These are phyloP conservation scores for Stenolophus ochropezus DNA, from an alignment of 2,888 invertebrate genomes.

Conservation along the genomic window DNA sequence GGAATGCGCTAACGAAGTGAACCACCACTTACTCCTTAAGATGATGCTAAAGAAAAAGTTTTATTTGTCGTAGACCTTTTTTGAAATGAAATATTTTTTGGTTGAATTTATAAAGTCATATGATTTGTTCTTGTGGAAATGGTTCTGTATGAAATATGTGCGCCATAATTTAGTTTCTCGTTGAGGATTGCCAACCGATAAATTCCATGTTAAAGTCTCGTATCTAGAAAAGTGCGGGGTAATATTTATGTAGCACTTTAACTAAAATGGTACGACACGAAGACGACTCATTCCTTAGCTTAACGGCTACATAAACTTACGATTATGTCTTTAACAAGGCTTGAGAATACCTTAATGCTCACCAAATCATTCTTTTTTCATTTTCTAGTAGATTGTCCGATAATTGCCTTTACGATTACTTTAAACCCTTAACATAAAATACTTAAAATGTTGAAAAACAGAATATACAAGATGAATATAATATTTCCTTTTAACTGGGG, in stretches of 20 bases:
- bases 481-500: not conserved
- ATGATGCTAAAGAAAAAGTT: no score
- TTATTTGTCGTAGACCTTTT: no score
- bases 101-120: no score
- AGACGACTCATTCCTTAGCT: constrained; percentile 2
- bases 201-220: constrained; percentile 38
- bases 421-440: no score
- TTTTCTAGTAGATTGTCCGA: constrained; percentile 19
- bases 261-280: constrained; percentile 34
- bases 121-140: not conserved
- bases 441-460: no score
- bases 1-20: no score
- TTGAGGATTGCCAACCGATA: constrained; percentile 29
- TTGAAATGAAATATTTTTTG: no score
- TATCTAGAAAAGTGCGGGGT: constrained; percentile 36
- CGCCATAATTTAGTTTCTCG: constrained; percentile 3
- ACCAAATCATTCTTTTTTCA: constrained; percentile 26
- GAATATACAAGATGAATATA: no score
- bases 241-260: constrained; percentile 50
- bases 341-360: not conserved
- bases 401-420: not conserved
- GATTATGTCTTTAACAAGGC: constrained; percentile 38
- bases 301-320: constrained; percentile 36
- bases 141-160: not conserved
- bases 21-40: no score